These are phyloP conservation scores for Nixonia krombeini DNA, from an alignment of 1,140 invertebrate genomes.

Conservation along the genomic window DNA sequence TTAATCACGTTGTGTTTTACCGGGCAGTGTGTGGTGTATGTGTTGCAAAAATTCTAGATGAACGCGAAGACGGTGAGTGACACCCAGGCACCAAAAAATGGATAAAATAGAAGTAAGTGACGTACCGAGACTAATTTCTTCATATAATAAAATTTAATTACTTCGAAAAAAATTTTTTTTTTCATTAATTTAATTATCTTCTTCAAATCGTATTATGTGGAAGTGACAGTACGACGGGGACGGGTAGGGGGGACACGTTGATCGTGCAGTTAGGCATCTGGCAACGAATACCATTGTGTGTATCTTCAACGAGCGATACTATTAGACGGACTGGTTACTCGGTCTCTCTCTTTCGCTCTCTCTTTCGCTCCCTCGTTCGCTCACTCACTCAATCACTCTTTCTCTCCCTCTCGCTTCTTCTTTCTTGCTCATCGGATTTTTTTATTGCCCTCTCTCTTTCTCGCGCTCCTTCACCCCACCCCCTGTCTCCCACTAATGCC, in stretches of 20 bases:
- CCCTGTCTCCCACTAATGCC: constrained; percentile 18
- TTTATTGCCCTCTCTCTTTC: constrained; percentile 3
- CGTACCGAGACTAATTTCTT: neutral
- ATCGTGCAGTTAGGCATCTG: constrained; percentile 63
- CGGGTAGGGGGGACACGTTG: constrained; percentile 22
- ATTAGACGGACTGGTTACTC: constrained; percentile 66
- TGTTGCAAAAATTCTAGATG: constrained; percentile 62
- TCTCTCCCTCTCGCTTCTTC: constrained; percentile 19
- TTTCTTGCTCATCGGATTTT: constrained; percentile 21
- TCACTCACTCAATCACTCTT: constrained; percentile 22
- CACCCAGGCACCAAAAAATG: constrained; percentile 64
- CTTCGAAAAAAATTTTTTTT: constrained; percentile 5
- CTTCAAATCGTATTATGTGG: constrained; percentile 8
- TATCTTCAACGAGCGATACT: constrained; percentile 62
- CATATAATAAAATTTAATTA: constrained; percentile 1
- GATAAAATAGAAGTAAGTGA: constrained; percentile 69
- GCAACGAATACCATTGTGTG: constrained; percentile 53
- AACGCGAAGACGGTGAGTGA: constrained; percentile 65
- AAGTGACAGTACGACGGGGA: constrained; percentile 53
- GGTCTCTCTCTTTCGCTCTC: constrained; percentile 38
- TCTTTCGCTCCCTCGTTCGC: constrained; percentile 14
- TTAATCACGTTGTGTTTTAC: constrained; percentile 55
- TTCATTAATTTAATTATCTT: constrained; percentile 7
- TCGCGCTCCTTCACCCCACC: constrained; percentile 20
- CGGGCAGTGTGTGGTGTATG: constrained; percentile 55